These are phyloP conservation scores for Eremophila alpestris DNA, from an alignment of 2,797 vertebrate genomes.

Conservation along the genomic window DNA sequence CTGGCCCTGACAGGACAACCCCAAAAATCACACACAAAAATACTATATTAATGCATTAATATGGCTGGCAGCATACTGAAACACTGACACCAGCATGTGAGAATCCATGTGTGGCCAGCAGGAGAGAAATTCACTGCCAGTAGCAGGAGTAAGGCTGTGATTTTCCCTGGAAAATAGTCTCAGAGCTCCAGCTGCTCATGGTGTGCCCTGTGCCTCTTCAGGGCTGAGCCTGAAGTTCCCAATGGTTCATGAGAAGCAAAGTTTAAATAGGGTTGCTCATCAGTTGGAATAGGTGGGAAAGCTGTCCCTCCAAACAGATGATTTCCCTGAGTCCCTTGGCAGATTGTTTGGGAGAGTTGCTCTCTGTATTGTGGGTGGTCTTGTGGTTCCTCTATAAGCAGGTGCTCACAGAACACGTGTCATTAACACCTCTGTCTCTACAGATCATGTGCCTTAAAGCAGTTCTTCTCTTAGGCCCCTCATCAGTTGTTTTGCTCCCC, in stretches of 20 bases:
- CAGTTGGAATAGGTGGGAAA: not conserved
- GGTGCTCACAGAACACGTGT: accelerated
- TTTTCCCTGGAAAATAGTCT: not conserved
- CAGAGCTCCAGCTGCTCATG: not conserved
- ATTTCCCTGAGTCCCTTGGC: not conserved
- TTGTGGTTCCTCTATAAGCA: not conserved
- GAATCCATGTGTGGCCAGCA: not conserved
- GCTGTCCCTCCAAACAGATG: not conserved
- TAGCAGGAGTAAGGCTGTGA: not conserved
- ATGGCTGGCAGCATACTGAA: not conserved
- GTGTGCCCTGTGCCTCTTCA: not conserved
- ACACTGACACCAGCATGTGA: not conserved
- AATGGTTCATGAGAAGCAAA: not conserved
- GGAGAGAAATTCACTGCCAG: not conserved
- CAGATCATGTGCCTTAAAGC: not conserved
- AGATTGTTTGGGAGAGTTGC: not conserved
- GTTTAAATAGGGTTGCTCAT: not conserved
- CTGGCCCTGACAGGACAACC: not conserved
- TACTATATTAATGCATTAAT: not conserved
- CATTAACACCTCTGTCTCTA: not conserved
- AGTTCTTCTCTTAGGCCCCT: not conserved
- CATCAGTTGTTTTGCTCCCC: not conserved
- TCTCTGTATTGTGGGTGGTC: not conserved
- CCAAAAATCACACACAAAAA: not conserved
- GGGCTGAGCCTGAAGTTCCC: not conserved